Base-by-base conservation (phyloP, 2,888 invertebrate species). In the Theodoxus fluviatilis region DNA sequence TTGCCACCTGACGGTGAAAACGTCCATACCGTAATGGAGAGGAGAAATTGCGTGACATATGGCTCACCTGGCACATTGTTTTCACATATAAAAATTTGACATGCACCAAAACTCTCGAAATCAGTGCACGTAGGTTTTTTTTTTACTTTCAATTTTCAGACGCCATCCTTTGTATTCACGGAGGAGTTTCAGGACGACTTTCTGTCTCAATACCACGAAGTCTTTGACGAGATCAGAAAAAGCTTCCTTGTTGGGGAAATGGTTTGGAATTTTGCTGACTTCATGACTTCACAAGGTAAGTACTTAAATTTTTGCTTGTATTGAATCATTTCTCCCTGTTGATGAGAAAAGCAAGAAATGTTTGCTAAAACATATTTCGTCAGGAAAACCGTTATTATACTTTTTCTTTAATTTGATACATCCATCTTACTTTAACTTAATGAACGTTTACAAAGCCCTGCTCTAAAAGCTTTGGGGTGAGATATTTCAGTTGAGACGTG, bases 221-320 rank as follows among this genome's bases (percentile, higher is more conserved):
- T 95, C 0, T 98, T 98, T 84, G 98, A 98, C 86, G 87, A 88
- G n/a, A 87, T 97, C 37, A 90, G 95, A 67, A 72, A 78, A 7
- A 76, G 83, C 15, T 88, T 93, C 88, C 94, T 98, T 81, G 91
- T 95, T 35, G 98, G 98, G 2, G 98, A 98, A 89, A 95, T 98
- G 90, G 94, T 98, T 59, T 98, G 98, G 98, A 98, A 98, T 88
- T 98, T 98, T 88, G 98, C 98, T 0, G 98, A 98, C 87, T 99
- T 98, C 84, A 94, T 95, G 88, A 98, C 98, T 15, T 93, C 92
- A 66, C 94, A 96, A 78, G 80, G 87, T 85, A 78, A 73, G 76
- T 15, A 28, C 35, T 9, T 38, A 22, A 49, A 4, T 49, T 49
- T 49, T 9, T 49, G n/a, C 3, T 25, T 4, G 31, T 25, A 59